Evolutionary conservation across 2,113 vertebrate species (phyloP).

Genomic region (Manacus vitellinus): DNA sequence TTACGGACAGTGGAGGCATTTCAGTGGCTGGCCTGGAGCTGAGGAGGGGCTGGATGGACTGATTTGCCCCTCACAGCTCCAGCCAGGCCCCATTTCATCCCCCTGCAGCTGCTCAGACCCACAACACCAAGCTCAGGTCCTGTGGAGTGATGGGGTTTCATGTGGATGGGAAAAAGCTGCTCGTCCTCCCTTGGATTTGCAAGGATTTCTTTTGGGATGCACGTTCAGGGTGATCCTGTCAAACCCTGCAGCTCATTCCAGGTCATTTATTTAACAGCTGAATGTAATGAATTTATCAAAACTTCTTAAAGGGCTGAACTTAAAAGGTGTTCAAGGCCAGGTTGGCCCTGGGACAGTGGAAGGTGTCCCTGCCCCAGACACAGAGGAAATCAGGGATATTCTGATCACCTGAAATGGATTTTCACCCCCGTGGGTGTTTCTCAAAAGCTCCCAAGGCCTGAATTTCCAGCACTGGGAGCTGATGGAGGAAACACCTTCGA

Average conservation of each 20-base stretch:
- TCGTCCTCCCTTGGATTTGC: background rate
- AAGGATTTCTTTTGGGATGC: background rate
- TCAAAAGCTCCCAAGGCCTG: background rate
- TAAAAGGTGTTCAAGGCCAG: background rate
- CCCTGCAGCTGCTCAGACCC: background rate
- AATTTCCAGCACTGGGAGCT: background rate
- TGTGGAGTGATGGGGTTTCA: background rate
- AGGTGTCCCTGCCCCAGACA: background rate
- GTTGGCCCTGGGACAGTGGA: background rate
- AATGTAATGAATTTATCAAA: background rate
- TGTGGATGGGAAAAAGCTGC: background rate
- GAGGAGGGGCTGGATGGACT: background rate
- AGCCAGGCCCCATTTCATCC: background rate
- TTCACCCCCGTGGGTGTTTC: background rate
- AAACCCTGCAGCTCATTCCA: background rate
- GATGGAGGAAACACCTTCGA: background rate
- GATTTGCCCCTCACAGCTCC: background rate
- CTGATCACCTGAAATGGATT: background rate
- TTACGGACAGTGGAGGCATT: background rate
- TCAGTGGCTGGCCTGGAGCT: background rate
- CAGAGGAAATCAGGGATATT: background rate
- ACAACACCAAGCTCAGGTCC: background rate
- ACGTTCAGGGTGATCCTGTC: background rate
- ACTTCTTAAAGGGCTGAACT: background rate
- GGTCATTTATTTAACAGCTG: background rate